Percentiles rank a stretch among this genome's conserved stretches.
These are phyloP conservation scores for Ovis aries DNA, from an alignment of 2,113 vertebrate species.

Conservation along the genomic window DNA sequence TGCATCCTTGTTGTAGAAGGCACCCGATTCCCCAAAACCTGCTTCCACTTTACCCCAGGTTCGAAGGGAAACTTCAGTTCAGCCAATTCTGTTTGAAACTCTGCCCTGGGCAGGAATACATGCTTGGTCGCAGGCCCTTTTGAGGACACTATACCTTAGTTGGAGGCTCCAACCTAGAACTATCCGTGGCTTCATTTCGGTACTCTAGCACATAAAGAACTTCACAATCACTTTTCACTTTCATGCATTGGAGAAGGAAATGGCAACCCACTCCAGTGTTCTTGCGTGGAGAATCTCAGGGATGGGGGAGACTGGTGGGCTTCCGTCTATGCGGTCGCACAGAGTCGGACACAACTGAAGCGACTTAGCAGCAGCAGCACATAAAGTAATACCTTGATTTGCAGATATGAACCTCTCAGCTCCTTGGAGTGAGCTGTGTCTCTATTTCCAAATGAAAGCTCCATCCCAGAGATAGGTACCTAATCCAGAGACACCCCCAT, in stretches of 20 bases:
- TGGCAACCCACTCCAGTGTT: too few species aligned
- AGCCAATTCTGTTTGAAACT: background rate
- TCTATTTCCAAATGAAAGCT: background rate
- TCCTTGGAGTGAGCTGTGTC: background rate
- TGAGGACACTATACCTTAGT: background rate
- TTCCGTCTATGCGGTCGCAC: too few species aligned
- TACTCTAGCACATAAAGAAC: background rate
- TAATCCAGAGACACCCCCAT: background rate
- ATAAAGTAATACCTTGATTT: background rate
- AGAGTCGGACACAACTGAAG: too few species aligned
- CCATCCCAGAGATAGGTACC: background rate
- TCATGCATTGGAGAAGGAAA: too few species aligned
- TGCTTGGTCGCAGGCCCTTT: background rate
- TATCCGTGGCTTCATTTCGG: background rate
- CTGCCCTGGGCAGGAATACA: background rate
- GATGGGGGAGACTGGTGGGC: too few species aligned
- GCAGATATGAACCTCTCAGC: background rate
- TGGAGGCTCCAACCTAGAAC: background rate
- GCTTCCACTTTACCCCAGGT: background rate
- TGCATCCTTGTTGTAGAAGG: background rate
- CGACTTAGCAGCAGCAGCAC: background rate
- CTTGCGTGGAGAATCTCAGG: too few species aligned
- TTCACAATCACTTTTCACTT: too few species aligned
- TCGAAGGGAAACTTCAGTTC: background rate
- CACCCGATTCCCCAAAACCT: background rate